Evolutionary conservation across 2,797 vertebrate species (phyloP).

Genomic region (Allenopithecus nigroviridis): DNA sequence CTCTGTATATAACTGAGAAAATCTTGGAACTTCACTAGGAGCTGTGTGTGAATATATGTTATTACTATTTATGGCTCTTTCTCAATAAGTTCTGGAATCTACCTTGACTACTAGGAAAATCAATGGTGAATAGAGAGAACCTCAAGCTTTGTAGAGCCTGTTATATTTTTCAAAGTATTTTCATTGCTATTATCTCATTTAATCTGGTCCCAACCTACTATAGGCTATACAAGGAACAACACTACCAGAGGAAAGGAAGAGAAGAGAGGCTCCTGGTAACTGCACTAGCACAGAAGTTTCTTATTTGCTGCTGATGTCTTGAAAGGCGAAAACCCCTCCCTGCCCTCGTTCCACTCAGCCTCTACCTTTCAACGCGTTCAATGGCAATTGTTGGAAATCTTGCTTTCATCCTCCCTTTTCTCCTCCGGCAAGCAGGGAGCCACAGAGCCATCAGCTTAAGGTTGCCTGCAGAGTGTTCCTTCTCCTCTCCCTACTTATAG

Average conservation of each 20-base stretch:
- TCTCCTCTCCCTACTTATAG: neutral
- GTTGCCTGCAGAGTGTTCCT: neutral
- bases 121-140: neutral
- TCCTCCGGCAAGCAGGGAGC: neutral
- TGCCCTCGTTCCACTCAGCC: neutral
- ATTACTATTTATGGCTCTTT: constrained; percentile 41
- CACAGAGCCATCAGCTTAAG: neutral
- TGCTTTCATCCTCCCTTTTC: neutral
- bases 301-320: neutral
- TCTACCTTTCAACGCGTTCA: neutral
- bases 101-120: constrained; percentile 21
- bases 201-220: neutral
- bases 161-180: constrained; percentile 25
- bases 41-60: neutral
- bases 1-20: neutral
- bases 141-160: neutral
- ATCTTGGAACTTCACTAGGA: neutral
- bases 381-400: neutral
- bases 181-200: neutral
- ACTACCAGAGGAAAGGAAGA: neutral
- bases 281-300: neutral
- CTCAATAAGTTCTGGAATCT: constrained; percentile 20
- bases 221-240: neutral
- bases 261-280: neutral
- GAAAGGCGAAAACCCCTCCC: neutral